Evolutionary conservation across 2,797 vertebrate genomes (phyloP).

Genomic region (Astyanax mexicanus): DNA sequence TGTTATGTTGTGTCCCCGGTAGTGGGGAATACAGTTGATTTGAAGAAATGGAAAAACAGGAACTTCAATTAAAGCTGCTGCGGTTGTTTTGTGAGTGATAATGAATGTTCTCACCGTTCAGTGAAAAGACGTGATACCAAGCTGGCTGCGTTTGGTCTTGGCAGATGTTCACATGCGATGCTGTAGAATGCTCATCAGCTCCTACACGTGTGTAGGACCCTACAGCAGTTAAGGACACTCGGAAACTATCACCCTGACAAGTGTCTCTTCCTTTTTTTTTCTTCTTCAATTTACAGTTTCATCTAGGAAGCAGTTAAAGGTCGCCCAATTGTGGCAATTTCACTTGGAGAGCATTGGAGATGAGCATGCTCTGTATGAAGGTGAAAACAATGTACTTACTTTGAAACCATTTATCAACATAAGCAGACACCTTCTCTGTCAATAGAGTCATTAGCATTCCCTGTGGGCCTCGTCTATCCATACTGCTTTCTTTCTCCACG

Average conservation of each 20-base stretch:
- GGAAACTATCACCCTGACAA: too few relatives aligned
- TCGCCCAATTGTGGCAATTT: background rate
- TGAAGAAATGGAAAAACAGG: background rate
- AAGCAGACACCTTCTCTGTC: slow-evolving; percentile 62
- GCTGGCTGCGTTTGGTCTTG: background rate
- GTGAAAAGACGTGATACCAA: background rate
- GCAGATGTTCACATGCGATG: background rate
- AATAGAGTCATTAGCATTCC: slow-evolving; percentile 66
- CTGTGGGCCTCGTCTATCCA: slow-evolving; percentile 56
- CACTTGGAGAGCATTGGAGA: slow-evolving; percentile 25
- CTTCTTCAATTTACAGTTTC: background rate
- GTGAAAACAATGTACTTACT: slow-evolving; percentile 53
- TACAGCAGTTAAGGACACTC: background rate
- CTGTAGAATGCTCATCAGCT: background rate
- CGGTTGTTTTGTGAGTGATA: background rate
- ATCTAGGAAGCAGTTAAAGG: slow-evolving; percentile 26
- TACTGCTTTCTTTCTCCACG: slow-evolving; percentile 61
- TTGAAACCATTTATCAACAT: slow-evolving; percentile 61
- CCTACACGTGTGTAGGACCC: background rate
- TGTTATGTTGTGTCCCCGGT: too few relatives aligned
- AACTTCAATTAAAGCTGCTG: background rate
- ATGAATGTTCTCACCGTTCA: slow-evolving; percentile 15
- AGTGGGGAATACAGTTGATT: background rate
- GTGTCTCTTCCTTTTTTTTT: too few relatives aligned
- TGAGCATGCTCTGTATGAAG: slow-evolving; percentile 41